These are phyloP conservation scores for Troilus luridus DNA, from an alignment of 2,888 invertebrate species.

Conservation along the genomic window DNA sequence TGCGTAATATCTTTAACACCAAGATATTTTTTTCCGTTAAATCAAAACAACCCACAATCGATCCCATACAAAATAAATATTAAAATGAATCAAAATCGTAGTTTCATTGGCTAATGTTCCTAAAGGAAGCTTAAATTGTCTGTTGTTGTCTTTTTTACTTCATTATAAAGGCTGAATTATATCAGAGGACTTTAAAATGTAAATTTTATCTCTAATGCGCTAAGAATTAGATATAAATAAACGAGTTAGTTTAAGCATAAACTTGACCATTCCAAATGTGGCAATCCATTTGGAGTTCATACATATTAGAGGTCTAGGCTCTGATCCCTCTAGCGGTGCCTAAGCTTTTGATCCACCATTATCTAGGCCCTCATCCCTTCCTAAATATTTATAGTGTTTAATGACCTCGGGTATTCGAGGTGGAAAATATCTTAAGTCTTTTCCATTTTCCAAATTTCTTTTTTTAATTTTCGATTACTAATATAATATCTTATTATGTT, in stretches of 20 bases:
- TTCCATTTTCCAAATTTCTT: not conserved
- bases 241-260: not conserved
- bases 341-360: constrained; percentile 30
- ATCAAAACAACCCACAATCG: too few relatives aligned
- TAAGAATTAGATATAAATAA: not conserved
- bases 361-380: not conserved
- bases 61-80: too few relatives aligned
- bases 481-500: too few relatives aligned
- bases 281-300: constrained; percentile 6
- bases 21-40: too few relatives aligned
- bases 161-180: not conserved
- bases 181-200: not conserved
- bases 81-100: too few relatives aligned
- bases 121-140: too few relatives aligned
- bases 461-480: too few relatives aligned
- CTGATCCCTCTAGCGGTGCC: not conserved
- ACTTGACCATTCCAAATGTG: not conserved
- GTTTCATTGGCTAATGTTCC: too few relatives aligned
- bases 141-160: too few relatives aligned
- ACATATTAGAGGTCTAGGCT: not conserved
- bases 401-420: not conserved
- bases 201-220: not conserved
- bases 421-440: not conserved
- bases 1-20: too few relatives aligned
- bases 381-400: constrained; percentile 6